Evolutionary conservation across 2,888 invertebrate genomes (phyloP).

Genomic region (Brachyptera putata): DNA sequence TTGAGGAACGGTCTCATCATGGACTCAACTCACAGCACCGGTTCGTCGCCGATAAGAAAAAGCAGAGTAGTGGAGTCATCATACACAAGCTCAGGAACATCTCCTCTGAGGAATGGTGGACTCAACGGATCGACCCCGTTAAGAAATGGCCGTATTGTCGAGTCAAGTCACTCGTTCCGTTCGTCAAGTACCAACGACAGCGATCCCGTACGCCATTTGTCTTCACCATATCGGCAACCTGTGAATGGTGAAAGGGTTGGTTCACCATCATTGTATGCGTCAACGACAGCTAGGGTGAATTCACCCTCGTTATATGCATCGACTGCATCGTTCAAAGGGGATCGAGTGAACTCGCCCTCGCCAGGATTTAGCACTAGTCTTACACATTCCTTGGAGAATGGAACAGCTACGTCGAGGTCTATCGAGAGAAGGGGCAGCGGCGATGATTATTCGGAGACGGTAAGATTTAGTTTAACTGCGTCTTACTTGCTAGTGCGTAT

Average conservation of each 20-base stretch:
- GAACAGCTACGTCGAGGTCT: slow-evolving; percentile 18
- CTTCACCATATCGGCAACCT: slow-evolving; percentile 26
- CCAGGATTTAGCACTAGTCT: not conserved
- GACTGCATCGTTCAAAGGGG: slow-evolving; percentile 24
- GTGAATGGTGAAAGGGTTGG: slow-evolving; percentile 25
- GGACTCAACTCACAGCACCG: slow-evolving; percentile 18
- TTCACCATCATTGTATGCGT: slow-evolving; percentile 23
- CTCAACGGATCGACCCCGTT: slow-evolving; percentile 37
- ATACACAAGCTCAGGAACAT: slow-evolving; percentile 40
- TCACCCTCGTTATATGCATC: slow-evolving; percentile 24
- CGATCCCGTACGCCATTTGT: slow-evolving; percentile 22
- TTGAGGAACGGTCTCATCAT: slow-evolving; percentile 14
- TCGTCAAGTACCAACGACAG: slow-evolving; percentile 29
- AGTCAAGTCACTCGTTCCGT: slow-evolving; percentile 38
- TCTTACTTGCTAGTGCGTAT: too few relatives aligned
- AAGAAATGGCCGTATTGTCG: slow-evolving; percentile 39
- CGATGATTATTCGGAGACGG: slow-evolving; percentile 65
- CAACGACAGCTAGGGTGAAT: slow-evolving; percentile 14
- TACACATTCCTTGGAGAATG: slow-evolving; percentile 11
- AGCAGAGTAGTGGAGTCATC: not conserved
- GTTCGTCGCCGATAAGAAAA: not conserved
- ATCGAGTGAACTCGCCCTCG: slow-evolving; percentile 22
- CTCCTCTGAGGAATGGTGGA: slow-evolving; percentile 31
- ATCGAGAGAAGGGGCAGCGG: slow-evolving; percentile 44
- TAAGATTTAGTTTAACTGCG: slow-evolving; percentile 41